A percentile compares a stretch with the other conserved stretches of the same genome.
These are phyloP conservation scores for Danaus chrysippus DNA, from an alignment of 2,888 invertebrate species.

Conservation along the genomic window DNA sequence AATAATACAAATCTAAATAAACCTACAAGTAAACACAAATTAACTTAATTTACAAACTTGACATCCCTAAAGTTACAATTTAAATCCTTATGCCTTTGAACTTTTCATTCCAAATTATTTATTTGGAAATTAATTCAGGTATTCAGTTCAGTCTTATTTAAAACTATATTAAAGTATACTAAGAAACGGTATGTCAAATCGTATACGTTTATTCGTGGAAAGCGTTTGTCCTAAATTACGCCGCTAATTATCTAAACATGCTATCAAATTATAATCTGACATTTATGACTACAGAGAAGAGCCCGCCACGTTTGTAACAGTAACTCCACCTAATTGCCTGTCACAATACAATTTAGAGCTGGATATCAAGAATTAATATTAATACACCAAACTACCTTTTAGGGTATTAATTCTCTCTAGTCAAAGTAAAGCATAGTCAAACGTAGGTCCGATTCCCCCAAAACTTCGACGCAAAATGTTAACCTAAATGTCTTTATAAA, in stretches of 20 bases:
- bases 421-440: not conserved
- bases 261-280: slow-evolving; percentile 2
- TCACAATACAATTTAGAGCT: not conserved
- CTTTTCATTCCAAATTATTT: too few species aligned
- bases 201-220: not conserved
- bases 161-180: too few species aligned
- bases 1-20: too few species aligned
- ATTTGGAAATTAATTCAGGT: too few species aligned
- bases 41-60: too few species aligned
- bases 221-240: not conserved
- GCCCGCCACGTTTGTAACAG: not conserved
- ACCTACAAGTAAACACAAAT: too few species aligned
- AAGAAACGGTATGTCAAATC: not conserved
- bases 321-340: slow-evolving; percentile 1
- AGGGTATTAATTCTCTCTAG: slow-evolving; percentile 1
- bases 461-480: slow-evolving; percentile 6
- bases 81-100: too few species aligned
- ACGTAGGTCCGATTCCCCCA: slow-evolving; percentile 2
- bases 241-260: slow-evolving; percentile 3
- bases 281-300: slow-evolving; percentile 1
- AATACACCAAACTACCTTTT: not conserved
- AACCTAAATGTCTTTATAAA: slow-evolving; percentile 26
- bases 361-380: not conserved
- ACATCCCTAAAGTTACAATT: too few species aligned
- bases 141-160: too few species aligned